A percentile compares a stretch with the other conserved stretches of the same genome.
phyloP scores from a whole-genome alignment of 2,797 vertebrate genomes.

The Anableps anableps region DNA sequence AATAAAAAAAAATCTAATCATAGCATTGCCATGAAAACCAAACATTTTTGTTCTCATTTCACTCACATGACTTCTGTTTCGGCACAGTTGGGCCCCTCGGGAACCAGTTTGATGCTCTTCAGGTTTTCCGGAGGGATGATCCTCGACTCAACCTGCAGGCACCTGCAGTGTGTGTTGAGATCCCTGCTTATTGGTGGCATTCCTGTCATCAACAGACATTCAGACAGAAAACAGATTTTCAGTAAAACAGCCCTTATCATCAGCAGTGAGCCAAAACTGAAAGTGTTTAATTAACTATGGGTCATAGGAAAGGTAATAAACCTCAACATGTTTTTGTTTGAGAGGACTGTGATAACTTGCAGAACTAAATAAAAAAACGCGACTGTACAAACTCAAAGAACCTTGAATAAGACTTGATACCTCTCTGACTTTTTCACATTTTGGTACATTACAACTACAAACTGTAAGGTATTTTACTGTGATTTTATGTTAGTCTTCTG shows the following conservation, averaged over 20 bases:
- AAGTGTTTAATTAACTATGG: too few relatives aligned
- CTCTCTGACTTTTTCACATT: neutral
- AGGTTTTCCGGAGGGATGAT: conserved; percentile 75
- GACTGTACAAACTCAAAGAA: neutral
- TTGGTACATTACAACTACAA: neutral
- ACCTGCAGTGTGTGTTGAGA: conserved; percentile 78
- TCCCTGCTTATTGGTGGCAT: conserved; percentile 73
- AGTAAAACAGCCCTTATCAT: neutral
- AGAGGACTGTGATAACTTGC: neutral
- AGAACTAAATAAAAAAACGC: neutral
- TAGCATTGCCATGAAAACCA: neutral
- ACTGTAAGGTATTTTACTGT: neutral
- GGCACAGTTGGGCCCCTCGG: conserved; percentile 74
- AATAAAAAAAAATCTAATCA: neutral
- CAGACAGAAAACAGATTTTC: neutral
- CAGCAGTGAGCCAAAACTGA: neutral
- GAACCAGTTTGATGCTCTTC: conserved; percentile 76
- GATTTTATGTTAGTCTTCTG: neutral
- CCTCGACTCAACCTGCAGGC: conserved; percentile 77
- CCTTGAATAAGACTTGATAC: neutral
- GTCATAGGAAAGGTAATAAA: neutral
- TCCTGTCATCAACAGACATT: conserved; percentile 49
- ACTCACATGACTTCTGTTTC: conserved; percentile 80
- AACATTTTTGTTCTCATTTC: neutral
- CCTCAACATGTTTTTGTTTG: neutral